These are phyloP conservation scores for Danaus melanippus DNA, from an alignment of 1,140 invertebrate genomes.

Conservation along the genomic window DNA sequence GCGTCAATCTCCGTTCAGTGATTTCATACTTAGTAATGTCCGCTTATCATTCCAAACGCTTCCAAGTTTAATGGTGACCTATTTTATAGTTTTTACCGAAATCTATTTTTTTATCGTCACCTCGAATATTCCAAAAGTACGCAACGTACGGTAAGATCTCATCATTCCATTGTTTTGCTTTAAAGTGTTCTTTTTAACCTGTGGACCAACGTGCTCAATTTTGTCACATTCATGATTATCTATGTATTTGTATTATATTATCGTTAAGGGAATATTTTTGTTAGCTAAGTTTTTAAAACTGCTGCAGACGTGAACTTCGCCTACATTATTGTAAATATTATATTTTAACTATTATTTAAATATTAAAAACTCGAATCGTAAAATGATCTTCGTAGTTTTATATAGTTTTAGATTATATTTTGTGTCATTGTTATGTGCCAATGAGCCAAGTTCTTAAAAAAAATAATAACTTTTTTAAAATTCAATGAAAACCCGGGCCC, in stretches of 20 bases:
- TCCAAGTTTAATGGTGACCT: conserved; percentile 16
- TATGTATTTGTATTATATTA: conserved; percentile 33
- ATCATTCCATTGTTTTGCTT: conserved; percentile 60
- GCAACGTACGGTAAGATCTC: conserved; percentile 47
- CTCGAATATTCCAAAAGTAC: conserved; percentile 23
- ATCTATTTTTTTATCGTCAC: conserved; percentile 10
- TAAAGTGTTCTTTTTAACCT: conserved; percentile 28
- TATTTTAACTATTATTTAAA: conserved; percentile 33
- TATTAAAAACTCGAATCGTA: conserved; percentile 38
- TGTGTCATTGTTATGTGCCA: conserved; percentile 65
- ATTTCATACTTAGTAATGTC: conserved; percentile 26
- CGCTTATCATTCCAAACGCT: conserved; percentile 41
- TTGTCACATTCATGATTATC: conserved; percentile 16
- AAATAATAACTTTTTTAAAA: conserved; percentile 6
- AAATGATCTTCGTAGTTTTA: conserved; percentile 55
- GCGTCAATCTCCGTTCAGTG: conserved; percentile 25
- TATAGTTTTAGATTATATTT: conserved; percentile 28
- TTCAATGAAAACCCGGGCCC: background rate
- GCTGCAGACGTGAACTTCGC: conserved; percentile 37
- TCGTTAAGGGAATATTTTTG: conserved; percentile 20
- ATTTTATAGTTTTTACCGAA: background rate
- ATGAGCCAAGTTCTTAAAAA: conserved; percentile 36
- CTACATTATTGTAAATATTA: conserved; percentile 53
- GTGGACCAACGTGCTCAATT: conserved; percentile 59
- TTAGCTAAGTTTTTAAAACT: conserved; percentile 46